Conservation (phyloP, 2,113 vertebrate species). For the Mungos mungo region DNA sequence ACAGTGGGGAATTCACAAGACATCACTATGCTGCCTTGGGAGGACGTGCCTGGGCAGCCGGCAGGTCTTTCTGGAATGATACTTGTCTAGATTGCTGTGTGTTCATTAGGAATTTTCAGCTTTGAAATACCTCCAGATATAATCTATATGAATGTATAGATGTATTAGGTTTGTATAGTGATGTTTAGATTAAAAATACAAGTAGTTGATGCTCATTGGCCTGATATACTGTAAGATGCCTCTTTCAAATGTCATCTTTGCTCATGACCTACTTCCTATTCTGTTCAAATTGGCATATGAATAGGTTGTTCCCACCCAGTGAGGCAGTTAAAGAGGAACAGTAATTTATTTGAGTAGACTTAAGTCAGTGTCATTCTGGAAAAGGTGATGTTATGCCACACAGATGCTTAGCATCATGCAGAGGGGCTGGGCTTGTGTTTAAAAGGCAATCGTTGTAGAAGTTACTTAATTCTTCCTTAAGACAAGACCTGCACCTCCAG, state of each 20-base stretch:
- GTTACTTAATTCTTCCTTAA: background rate
- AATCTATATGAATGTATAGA: background rate
- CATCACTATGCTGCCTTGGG: too few relatives aligned
- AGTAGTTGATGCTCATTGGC: background rate
- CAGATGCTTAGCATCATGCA: background rate
- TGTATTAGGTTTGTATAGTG: background rate
- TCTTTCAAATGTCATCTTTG: background rate
- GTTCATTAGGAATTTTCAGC: background rate
- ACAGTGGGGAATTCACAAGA: background rate
- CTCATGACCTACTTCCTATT: background rate
- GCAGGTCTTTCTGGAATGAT: background rate
- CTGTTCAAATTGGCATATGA: background rate
- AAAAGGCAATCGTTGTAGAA: background rate
- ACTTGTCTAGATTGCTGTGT: background rate
- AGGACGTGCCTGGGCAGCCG: background rate
- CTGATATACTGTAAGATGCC: background rate
- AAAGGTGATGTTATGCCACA: background rate
- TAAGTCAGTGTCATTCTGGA: background rate
- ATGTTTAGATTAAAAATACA: conserved; percentile 17
- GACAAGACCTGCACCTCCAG: background rate
- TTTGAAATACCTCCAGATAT: background rate
- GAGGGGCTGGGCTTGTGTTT: background rate
- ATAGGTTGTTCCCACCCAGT: background rate
- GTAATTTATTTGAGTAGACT: conserved; percentile 43
- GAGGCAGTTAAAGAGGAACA: background rate